Evolutionary conservation across 30 jellyfish, hydroid and myxozoan species (phyloP), one percentile per base, ranked within the genome.

Genomic region (Sanderia malayensis): DNA sequence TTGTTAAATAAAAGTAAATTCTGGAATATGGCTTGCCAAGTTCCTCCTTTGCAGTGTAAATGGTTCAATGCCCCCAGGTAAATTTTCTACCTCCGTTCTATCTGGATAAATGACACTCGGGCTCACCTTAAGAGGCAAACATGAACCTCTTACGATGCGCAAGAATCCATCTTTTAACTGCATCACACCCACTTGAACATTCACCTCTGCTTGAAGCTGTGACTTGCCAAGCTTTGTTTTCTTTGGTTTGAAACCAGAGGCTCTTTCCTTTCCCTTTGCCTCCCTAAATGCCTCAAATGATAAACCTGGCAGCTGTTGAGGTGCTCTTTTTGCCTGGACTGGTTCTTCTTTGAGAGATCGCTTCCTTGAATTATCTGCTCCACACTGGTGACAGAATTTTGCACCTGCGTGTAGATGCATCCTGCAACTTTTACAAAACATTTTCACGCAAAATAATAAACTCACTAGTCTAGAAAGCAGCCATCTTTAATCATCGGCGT

Each of bases 11-110:
- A 25, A 32, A 15, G 61, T 32, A 15, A 18, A 66, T 31, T 31
- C 61, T 19, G 1, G 32, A 15, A 26, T 66, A 66, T 66, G 79
- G 79, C 18, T 66, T 66, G 1, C 79, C 79, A 41, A 66, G 79
- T 25, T 66, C 79, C 32, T 66, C 79, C 63, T 32, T 66, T 66
- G 30, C 37, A 66, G 37, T 0, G n/a, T 66, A 28, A 66, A 66
- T 41, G 79, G 3, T 37, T 37, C 79, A 4, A 6, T 66, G 61
- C 79, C 34, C 18, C 79, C 79, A 66, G 79, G 79, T 30, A 66
- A 66, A 66, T 66, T 31, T 37, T 28, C 22, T 32, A 31, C 79
- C 63, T 66, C 79, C 62, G n/a, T 19, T 66, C 63, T 28, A 21
- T 66, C 74, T 2, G 74, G 74, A 25, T 61, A 30, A 29, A 61